Evolutionary conservation across 2,797 vertebrate genomes (phyloP).

Genomic region (Helarctos malayanus): DNA sequence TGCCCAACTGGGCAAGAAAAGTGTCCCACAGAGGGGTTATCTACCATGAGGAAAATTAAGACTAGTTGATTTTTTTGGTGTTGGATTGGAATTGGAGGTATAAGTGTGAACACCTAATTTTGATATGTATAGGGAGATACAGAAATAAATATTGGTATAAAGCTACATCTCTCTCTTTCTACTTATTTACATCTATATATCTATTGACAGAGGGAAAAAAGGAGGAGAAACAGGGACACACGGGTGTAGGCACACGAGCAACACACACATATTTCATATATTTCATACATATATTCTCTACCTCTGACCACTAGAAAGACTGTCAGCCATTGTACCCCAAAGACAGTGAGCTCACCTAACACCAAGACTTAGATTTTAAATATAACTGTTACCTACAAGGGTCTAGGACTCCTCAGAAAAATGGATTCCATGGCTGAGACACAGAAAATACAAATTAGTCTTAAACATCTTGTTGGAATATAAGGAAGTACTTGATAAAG

Average conservation of each 20-base stretch:
- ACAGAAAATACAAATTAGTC: background rate
- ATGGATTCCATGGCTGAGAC: background rate
- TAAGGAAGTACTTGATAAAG: background rate
- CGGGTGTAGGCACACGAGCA: too few relatives aligned
- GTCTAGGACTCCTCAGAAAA: background rate
- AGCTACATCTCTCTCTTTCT: background rate
- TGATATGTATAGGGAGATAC: background rate
- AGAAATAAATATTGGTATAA: background rate
- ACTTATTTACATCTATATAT: too few relatives aligned
- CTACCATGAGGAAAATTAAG: background rate
- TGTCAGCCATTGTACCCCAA: too few relatives aligned
- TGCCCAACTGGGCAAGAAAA: background rate
- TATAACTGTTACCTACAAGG: background rate
- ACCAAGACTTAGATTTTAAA: background rate
- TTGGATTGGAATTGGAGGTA: background rate
- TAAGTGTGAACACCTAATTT: background rate
- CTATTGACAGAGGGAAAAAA: too few relatives aligned
- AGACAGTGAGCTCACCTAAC: background rate
- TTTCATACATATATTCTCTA: too few relatives aligned
- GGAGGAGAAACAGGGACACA: too few relatives aligned
- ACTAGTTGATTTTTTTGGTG: background rate
- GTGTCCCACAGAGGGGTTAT: fast-evolving
- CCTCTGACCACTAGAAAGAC: too few relatives aligned
- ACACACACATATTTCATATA: too few relatives aligned
- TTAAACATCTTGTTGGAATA: background rate